Evolutionary conservation across 2,113 vertebrate genomes (phyloP).

Genomic region (Steatornis caripensis): DNA sequence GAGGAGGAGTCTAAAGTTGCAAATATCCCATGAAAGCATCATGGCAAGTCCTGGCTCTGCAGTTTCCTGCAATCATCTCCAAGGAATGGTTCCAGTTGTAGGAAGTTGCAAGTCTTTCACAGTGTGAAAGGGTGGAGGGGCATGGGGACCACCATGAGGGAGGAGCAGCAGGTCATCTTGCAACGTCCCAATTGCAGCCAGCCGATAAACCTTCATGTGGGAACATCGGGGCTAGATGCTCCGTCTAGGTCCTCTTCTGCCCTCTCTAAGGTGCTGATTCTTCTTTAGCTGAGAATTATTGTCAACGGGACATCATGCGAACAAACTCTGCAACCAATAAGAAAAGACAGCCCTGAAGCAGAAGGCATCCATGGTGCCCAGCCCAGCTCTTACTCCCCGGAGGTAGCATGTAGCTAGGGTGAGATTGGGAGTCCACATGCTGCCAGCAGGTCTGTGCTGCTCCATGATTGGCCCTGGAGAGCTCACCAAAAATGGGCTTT

Average conservation of each 20-base stretch:
- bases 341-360: background rate
- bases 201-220: slow-evolving; percentile 55
- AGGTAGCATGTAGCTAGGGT: background rate
- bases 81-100: slow-evolving; percentile 73
- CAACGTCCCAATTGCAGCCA: slow-evolving; percentile 66
- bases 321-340: slow-evolving; percentile 85
- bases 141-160: slow-evolving; percentile 61
- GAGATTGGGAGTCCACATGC: background rate
- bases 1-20: slow-evolving; percentile 48
- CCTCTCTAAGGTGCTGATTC: slow-evolving; percentile 60
- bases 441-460: background rate
- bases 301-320: slow-evolving; percentile 97
- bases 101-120: slow-evolving; percentile 77
- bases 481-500: background rate
- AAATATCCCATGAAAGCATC: slow-evolving; percentile 50
- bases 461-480: background rate
- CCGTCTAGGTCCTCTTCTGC: slow-evolving; percentile 62
- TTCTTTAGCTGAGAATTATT: slow-evolving; percentile 4
- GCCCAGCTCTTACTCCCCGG: background rate
- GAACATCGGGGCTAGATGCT: slow-evolving; percentile 57
- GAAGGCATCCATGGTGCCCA: background rate
- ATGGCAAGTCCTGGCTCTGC: slow-evolving; percentile 56
- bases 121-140: slow-evolving; percentile 76
- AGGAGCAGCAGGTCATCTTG: slow-evolving; percentile 66
- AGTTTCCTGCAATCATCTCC: slow-evolving; percentile 27